These are phyloP conservation scores for Venustaconcha ellipsiformis DNA, from an alignment of 1,140 invertebrate genomes.

Conservation along the genomic window DNA sequence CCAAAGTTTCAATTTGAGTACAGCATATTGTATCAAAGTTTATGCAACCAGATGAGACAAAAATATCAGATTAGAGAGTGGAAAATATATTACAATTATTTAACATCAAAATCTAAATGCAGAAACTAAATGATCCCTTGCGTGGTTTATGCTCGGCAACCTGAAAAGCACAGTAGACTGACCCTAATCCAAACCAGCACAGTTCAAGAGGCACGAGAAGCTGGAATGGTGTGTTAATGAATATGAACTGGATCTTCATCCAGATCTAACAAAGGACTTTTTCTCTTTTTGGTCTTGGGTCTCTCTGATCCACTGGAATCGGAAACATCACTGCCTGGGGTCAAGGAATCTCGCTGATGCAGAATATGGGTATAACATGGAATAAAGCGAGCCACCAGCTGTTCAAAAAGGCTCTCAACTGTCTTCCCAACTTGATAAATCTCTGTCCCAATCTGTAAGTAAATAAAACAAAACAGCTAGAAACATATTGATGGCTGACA, in stretches of 20 bases:
- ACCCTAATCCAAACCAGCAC: no score
- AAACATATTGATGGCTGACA: background rate
- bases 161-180: no score
- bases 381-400: slow-evolving; percentile 22
- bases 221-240: background rate
- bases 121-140: no score
- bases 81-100: no score
- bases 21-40: no score
- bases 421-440: slow-evolving; percentile 19
- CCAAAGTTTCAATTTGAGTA: no score
- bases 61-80: no score
- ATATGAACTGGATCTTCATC: slow-evolving; percentile 14
- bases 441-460: slow-evolving; percentile 13
- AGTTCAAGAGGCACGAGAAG: no score
- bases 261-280: slow-evolving; percentile 19
- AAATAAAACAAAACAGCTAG: background rate
- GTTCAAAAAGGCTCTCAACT: slow-evolving; percentile 16
- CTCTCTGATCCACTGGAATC: slow-evolving; percentile 15
- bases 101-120: no score
- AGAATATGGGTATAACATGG: slow-evolving; percentile 20
- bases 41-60: no score
- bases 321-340: background rate
- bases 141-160: no score
- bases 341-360: background rate
- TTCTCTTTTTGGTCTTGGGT: slow-evolving; percentile 14